Base-by-base conservation (phyloP, 2,888 invertebrate genomes). In the Nomada fucata region DNA sequence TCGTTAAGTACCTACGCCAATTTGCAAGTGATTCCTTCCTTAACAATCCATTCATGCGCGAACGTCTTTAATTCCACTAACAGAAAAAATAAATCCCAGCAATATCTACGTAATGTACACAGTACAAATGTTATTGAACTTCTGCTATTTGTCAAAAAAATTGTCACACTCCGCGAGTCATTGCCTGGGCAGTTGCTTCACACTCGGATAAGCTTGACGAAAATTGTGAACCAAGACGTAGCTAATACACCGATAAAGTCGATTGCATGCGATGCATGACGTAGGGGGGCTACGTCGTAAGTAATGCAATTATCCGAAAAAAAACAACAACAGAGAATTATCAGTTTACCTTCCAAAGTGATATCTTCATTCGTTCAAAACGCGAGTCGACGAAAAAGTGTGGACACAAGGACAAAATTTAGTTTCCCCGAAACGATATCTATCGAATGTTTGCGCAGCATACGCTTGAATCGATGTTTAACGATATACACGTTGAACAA, bases 181-280 rank as follows among this genome's bases (percentile, higher is more conserved):
- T 52, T 52, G 29, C 13, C 29, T 4, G 18, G 11, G 26, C n/a
- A n/a, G 23, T 63, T 63, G 29, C 47, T 36, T 71, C 13, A 9
- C 71, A 36, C 36, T 55, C 29, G 36, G 71, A 76, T 47, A 61
- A 52, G 20, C 44, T 23, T 23, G 44, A 47, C 53, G 10, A 53
- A 44, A 20, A 20, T 20, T 18, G 60, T 42, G 44, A 61, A 70
- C 18, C 52, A 20, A 53, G 44, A 26, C 47, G 10, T 5, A 44
- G 44, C 13, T 11, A 44, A 47, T 26, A 13, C 44, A n/a, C 29
- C 61, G 23, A 57, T 72, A 72, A 72, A 44, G 50, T 26, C 3
- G 36, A 63, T 64, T 55, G 23, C n/a, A 10, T 10, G 1, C 44
- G 18, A 61, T 61, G 20, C 29, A 47, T 44, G 42, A 36, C 29